Evolutionary conservation across 2,797 vertebrate species (phyloP), one percentile per base, ranked within the genome.

Genomic region (Phrynocephalus guinanensis): DNA sequence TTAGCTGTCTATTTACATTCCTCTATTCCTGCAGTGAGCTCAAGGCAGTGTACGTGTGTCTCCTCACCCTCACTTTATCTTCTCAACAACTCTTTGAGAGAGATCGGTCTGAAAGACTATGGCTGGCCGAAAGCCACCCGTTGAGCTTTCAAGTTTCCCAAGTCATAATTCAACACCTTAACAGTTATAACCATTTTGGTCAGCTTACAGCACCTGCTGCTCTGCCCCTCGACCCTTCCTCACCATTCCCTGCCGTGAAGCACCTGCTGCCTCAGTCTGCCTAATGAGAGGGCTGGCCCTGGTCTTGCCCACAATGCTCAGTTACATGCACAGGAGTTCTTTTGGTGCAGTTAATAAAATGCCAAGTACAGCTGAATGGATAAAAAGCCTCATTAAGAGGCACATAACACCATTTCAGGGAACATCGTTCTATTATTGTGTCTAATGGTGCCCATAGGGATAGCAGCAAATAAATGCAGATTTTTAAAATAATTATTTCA

Each of bases 301-400:
- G 50, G 28, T 33, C 26, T 50, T 68, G 28, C 60, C 38, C 50
- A n/a, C 50, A 68, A 50, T 44, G n/a, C 13, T 83, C 6, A 16
- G 33, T 82, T 68, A 67, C 30, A 6, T 30, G 48, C n/a, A 44
- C 38, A 28, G 4, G 26, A 28, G 18, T 91, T 91, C 75, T 93
- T 63, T 91, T 91, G 88, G 91, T 90, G 84, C 79, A 94, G 94
- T 94, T 94, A 92, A 94, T 93, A 90, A 93, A 92, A 93, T 1
- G 1, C 71, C 89, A 87, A 93, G 89, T 90, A 88, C 81, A 85
- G 90, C 75, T 91, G 86, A 85, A 85, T 86, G 79, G 81, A 50
- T 91, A 92, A 94, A 86, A 93, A 92, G 67, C 82, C 94, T 94
- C 86, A 93, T 95, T 95, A 95, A 94, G 94, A 92, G 86, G 63